Evolutionary conservation across 2,113 vertebrate species (phyloP), one percentile per base, ranked within the genome.

Genomic region (Pelvicachromis taeniatus): DNA sequence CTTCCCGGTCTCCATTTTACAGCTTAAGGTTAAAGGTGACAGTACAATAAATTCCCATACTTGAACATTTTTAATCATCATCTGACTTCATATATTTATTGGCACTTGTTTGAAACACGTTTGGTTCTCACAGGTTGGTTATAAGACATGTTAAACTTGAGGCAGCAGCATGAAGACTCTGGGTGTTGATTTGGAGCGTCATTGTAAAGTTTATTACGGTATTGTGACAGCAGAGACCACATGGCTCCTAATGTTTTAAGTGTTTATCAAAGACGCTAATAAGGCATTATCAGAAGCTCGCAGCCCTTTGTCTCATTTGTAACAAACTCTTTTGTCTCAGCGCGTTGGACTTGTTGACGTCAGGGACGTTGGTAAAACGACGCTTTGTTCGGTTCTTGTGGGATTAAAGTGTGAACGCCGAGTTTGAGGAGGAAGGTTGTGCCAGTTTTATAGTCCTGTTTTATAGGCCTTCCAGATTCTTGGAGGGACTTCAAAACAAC

Each of bases 401-500:
- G 55, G 38, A 4, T 54, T 88, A 88, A 81, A 88, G 82, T 59
- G 77, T 52, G 59, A 91, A 91, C 54, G 63, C 81, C 82, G n/a
- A 65, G 86, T 85, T 89, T 86, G 61, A 88, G 63, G 83, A 88
- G 90, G 90, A 91, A 93, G 78, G 88, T 88, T 75, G 65, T 80
- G 87, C 92, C 88, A 85, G 85, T 93, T 95, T 96, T 96, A 96
- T 95, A 94, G 94, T 94, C 91, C 89, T 92, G 88, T 94, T 96
- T 96, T 96, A 96, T 96, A 93, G 95, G 94, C 93, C 91, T 93
- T 94, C 92, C 88, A 95, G 93, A 94, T 96, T 96, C 95, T 95
- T 96, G 95, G 93, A 95, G 94, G 92, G 87, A 95, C 96, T 95
- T 96, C 95, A 95, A 96, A 96, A 96, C 95, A 95, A 94, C 94